These are phyloP conservation scores for Gonatopus flavifemur DNA, from an alignment of 1,140 invertebrate species.

Conservation along the genomic window DNA sequence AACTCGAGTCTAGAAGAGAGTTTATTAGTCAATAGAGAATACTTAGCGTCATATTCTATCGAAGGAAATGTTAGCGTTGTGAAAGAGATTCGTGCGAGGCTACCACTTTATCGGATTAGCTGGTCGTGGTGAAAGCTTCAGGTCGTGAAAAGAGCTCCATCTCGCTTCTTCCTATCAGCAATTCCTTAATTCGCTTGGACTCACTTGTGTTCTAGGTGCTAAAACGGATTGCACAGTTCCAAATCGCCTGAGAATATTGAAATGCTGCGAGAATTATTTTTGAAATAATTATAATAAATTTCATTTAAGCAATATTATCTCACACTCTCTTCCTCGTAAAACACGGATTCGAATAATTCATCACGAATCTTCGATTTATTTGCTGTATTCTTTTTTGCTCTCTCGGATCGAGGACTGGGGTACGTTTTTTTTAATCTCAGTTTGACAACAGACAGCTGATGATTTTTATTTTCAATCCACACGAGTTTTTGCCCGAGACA, in stretches of 20 bases:
- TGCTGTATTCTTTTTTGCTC: too few relatives aligned
- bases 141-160: constrained; percentile 31
- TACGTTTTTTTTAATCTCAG: too few relatives aligned
- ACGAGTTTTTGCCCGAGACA: too few relatives aligned
- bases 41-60: constrained; percentile 43
- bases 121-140: constrained; percentile 33
- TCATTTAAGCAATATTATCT: too few relatives aligned
- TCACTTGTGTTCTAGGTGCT: constrained; percentile 35
- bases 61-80: constrained; percentile 28
- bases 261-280: constrained; percentile 25
- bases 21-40: constrained; percentile 46
- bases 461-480: too few relatives aligned
- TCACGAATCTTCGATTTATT: too few relatives aligned
- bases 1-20: constrained; percentile 3
- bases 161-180: constrained; percentile 12
- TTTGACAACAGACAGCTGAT: too few relatives aligned
- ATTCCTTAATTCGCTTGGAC: constrained; percentile 45
- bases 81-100: constrained; percentile 41
- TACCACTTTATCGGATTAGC: constrained; percentile 51
- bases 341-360: too few relatives aligned
- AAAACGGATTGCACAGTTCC: constrained; percentile 42
- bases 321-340: not conserved
- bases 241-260: constrained; percentile 15
- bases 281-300: constrained; percentile 24
- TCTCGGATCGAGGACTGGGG: too few relatives aligned